phyloP scores from a whole-genome alignment of 2,113 vertebrate species.

The Athene cunicularia region DNA sequence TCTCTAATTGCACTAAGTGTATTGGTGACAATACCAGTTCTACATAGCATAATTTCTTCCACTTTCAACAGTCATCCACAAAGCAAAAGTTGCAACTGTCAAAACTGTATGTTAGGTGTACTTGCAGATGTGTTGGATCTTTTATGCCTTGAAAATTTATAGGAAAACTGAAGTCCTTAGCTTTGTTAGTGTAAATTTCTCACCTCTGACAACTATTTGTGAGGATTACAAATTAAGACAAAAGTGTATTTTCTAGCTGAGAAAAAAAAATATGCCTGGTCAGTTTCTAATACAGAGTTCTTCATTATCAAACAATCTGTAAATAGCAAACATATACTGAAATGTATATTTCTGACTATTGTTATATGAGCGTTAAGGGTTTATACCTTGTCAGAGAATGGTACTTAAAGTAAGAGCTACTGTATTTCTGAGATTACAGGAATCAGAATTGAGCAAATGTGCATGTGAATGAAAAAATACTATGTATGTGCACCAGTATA shows the following conservation, averaged over 20 bases:
- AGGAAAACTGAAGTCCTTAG: not conserved
- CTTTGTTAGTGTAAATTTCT: not conserved
- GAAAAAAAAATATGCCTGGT: not conserved
- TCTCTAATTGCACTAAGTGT: not conserved
- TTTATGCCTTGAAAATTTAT: not conserved
- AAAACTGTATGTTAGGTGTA: not conserved
- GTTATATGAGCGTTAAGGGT: not conserved
- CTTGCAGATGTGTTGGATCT: not conserved
- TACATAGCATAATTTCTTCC: not conserved
- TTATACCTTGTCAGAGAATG: not conserved
- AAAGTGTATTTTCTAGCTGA: not conserved
- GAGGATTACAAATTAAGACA: not conserved
- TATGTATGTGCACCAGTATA: rapidly evolving
- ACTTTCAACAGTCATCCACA: not conserved
- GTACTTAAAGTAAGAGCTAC: not conserved
- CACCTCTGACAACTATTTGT: not conserved
- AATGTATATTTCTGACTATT: not conserved
- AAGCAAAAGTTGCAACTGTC: not conserved
- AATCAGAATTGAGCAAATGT: not conserved
- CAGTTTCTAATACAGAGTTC: not conserved
- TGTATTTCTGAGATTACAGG: not conserved
- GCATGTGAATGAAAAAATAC: not conserved
- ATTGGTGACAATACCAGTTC: not conserved
- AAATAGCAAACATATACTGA: not conserved
- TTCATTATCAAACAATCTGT: not conserved